Evolutionary conservation across 2,113 vertebrate genomes (phyloP).

Genomic region (Oreochromis aureus): DNA sequence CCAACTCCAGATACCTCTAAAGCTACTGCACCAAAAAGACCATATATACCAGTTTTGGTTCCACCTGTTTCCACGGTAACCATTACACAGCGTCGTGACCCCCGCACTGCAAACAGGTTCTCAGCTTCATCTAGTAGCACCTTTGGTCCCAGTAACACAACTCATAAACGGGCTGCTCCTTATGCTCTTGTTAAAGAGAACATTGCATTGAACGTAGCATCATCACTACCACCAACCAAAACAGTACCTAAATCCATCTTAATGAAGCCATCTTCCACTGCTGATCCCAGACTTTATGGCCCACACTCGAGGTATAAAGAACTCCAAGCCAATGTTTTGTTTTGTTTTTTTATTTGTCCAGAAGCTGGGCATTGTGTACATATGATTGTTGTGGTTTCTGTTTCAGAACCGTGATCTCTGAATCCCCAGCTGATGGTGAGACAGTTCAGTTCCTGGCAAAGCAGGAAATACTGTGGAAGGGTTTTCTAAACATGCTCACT

Average conservation of each 20-base stretch:
- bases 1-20: constrained; percentile 35
- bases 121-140: not conserved
- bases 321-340: not conserved
- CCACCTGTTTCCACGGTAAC: constrained; percentile 76
- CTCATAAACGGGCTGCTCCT: not conserved
- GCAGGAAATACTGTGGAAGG: constrained; percentile 90
- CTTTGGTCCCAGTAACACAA: constrained; percentile 1
- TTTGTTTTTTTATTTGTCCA: not conserved
- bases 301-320: constrained; percentile 73
- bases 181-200: constrained; percentile 24
- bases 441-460: constrained; percentile 84
- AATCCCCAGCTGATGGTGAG: constrained; percentile 75
- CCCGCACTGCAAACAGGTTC: constrained; percentile 70
- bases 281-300: constrained; percentile 74
- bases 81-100: constrained; percentile 82
- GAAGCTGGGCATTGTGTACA: not conserved
- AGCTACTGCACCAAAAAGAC: not conserved
- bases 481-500: constrained; percentile 94
- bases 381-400: constrained; percentile 21
- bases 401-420: constrained; percentile 64
- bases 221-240: constrained; percentile 31
- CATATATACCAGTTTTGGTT: constrained; percentile 66
- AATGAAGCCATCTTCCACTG: constrained; percentile 79
- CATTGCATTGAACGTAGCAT: constrained; percentile 9
- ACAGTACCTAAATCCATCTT: constrained; percentile 85